These are phyloP conservation scores for Cepphus grylle DNA, from an alignment of 2,113 vertebrate genomes.

Conservation along the genomic window DNA sequence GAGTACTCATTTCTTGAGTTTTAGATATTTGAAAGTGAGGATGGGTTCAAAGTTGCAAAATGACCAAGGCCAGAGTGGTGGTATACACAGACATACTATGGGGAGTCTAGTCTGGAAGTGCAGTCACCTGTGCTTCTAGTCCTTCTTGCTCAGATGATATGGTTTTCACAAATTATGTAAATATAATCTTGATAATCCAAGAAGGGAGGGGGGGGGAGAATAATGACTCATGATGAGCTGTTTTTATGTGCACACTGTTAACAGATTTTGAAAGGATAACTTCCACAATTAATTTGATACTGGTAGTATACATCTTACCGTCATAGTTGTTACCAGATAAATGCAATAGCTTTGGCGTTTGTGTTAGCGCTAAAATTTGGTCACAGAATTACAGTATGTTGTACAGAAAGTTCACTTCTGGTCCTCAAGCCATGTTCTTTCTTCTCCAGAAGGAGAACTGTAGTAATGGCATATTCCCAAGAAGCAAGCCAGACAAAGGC, in stretches of 20 bases:
- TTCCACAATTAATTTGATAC: not conserved
- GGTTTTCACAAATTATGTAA: not conserved
- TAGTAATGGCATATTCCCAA: not conserved
- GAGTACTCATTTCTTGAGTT: constrained; percentile 11
- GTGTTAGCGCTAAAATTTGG: not conserved
- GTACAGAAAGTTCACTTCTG: not conserved
- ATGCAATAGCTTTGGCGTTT: not conserved
- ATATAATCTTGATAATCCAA: not conserved
- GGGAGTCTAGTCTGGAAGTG: not conserved
- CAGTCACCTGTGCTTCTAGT: not conserved
- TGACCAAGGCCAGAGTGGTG: not conserved
- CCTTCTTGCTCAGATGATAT: not conserved
- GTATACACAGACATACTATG: not conserved
- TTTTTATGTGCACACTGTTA: not conserved
- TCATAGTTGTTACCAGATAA: not conserved
- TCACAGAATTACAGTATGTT: not conserved
- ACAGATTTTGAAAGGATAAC: not conserved
- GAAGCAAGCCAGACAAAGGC: not conserved
- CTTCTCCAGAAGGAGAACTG: not conserved
- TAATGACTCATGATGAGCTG: not conserved
- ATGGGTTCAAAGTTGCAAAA: not conserved
- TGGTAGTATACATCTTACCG: not conserved
- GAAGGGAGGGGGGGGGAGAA: not conserved
- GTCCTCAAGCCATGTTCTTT: not conserved
- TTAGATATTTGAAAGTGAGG: not conserved